Conservation (phyloP, 2,797 vertebrate genomes). For the Falco berigora region DNA sequence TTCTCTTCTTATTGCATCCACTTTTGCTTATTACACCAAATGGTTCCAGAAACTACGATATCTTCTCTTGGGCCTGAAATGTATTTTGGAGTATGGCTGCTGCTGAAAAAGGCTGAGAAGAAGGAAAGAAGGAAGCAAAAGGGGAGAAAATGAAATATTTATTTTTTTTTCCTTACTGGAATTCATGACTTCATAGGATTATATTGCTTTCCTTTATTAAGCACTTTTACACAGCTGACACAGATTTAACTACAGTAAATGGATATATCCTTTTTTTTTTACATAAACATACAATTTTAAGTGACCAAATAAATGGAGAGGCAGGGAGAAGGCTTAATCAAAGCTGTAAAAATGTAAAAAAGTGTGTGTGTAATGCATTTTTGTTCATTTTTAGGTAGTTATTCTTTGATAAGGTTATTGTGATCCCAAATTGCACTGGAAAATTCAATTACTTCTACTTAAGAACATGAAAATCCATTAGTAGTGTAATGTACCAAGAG, state of each 20-base stretch:
- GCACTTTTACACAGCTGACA: not conserved
- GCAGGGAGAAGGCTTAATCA: not conserved
- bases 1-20: not conserved
- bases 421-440: not conserved
- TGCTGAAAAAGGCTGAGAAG: not conserved
- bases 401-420: constrained; percentile 9
- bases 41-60: not conserved
- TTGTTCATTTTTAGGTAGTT: constrained; percentile 10
- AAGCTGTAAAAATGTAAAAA: not conserved
- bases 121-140: not conserved
- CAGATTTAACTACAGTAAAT: not conserved
- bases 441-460: constrained; percentile 1
- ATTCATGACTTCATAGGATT: not conserved
- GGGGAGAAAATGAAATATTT: not conserved
- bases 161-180: not conserved
- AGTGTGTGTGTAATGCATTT: not conserved
- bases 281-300: not conserved
- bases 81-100: not conserved
- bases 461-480: not conserved
- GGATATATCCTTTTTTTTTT: not conserved
- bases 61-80: not conserved
- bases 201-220: not conserved
- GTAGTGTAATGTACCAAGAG: not conserved
- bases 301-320: constrained; percentile 1
- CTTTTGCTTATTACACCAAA: not conserved